Percentiles rank a stretch among this genome's conserved stretches.
Conservation (phyloP, 2,113 vertebrate genomes). For the Pleuronectes platessa region DNA sequence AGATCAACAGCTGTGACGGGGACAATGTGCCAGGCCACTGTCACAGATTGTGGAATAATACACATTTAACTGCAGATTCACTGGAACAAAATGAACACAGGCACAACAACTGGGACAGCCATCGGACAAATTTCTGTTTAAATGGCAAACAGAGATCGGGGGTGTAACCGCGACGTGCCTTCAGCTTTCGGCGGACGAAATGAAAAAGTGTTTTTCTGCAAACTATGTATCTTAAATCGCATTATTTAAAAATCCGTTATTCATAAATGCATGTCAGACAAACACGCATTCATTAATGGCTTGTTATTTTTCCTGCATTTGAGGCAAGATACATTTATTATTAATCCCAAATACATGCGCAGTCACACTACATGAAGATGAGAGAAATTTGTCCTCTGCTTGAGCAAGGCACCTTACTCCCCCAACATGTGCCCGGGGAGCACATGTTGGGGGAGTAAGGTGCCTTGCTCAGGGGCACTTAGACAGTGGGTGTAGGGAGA, state of each 20-base stretch:
- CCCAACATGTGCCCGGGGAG: too few species aligned
- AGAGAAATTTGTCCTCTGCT: too few species aligned
- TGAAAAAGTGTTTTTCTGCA: slow-evolving; percentile 4
- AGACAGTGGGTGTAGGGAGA: too few species aligned
- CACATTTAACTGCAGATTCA: slow-evolving; percentile 12
- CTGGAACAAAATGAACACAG: slow-evolving; percentile 15
- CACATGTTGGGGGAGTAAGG: too few species aligned
- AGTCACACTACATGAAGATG: too few species aligned
- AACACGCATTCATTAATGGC: background rate
- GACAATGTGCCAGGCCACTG: background rate
- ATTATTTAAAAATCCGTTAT: slow-evolving; percentile 7
- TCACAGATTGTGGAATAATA: slow-evolving; percentile 5
- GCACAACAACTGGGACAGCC: background rate
- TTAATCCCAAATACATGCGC: too few species aligned
- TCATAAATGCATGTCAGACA: slow-evolving; percentile 2
- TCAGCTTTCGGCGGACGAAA: background rate
- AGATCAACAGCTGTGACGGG: slow-evolving; percentile 9
- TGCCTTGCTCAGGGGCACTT: too few species aligned
- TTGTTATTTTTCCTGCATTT: slow-evolving; percentile 2
- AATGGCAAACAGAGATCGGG: slow-evolving; percentile 1
- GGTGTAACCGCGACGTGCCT: too few species aligned
- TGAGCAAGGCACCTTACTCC: too few species aligned
- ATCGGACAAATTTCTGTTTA: background rate
- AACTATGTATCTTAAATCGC: background rate
- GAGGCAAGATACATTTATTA: background rate